These are phyloP conservation scores for Drosophila paracracens DNA, from an alignment of 2,888 invertebrate species.

Conservation along the genomic window DNA sequence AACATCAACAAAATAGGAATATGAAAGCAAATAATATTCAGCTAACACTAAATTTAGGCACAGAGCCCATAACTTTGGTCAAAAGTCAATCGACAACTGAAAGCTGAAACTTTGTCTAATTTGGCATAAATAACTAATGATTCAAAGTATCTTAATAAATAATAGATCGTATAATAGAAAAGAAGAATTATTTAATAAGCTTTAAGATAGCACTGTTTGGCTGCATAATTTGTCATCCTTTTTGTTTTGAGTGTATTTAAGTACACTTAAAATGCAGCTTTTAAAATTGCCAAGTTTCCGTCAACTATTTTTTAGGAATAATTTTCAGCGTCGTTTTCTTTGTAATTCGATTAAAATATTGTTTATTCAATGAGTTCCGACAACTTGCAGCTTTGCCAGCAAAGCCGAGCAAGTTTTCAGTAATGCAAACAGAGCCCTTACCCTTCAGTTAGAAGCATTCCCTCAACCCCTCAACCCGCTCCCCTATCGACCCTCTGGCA, in stretches of 20 bases:
- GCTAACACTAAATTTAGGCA: neutral
- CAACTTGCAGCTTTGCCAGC: constrained; percentile 29
- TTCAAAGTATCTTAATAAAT: neutral
- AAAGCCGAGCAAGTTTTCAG: neutral
- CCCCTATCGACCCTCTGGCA: neutral
- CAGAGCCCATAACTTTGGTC: too few relatives aligned
- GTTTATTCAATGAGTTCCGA: constrained; percentile 54
- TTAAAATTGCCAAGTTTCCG: neutral
- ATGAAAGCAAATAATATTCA: constrained; percentile 1
- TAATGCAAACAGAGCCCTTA: neutral
- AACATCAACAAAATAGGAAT: neutral
- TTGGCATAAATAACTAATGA: too few relatives aligned
- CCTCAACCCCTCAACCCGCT: too few relatives aligned
- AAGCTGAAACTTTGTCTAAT: too few relatives aligned
- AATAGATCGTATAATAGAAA: neutral
- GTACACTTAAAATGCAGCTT: constrained; percentile 1
- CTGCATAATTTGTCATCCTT: neutral
- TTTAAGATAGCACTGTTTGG: neutral
- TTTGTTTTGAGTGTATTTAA: neutral
- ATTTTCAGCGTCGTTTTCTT: constrained; percentile 29
- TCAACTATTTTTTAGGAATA: constrained; percentile 20
- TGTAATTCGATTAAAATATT: constrained; percentile 56
- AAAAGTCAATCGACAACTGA: too few relatives aligned
- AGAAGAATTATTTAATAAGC: neutral
- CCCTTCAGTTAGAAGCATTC: neutral